Base-by-base conservation (phyloP, 2,113 vertebrate genomes). In the Dolichallabes microphthalmus region DNA sequence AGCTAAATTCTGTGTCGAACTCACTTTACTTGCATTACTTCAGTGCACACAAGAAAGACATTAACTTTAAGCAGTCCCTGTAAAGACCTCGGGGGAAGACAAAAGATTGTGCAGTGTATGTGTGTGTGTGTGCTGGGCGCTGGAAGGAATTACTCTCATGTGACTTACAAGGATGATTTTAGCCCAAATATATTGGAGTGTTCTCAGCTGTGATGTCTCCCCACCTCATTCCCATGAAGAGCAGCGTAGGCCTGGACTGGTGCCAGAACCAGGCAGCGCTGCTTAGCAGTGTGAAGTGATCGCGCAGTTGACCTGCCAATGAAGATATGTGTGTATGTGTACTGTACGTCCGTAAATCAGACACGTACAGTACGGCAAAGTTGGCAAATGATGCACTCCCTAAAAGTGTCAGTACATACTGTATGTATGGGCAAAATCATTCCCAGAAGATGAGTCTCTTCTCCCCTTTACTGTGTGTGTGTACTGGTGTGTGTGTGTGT, bases 231-330 rank as follows among this genome's bases (percentile, higher is more conserved):
- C 77, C 39, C 19, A 52, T 45, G 55, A 52, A 61, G 35, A 86
- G 66, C 19, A 63, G 57, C 17, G 17, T 80, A 32, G 66, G 55
- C 19, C n/a, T 86, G 77, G 84, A 85, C 8, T 12, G 13, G 30
- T 11, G 57, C 20, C 57, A 77, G 73, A 84, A 35, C 52, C 19
- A 82, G 30, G 52, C n/a, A 19, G 63, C 2, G 52, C 64, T 82
- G 58, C 83, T 66, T 84, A 69, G 53, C 53, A 80, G 25, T 73
- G 55, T 86, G n/a, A 81, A 73, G 19, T 80, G 84, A 86, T 64
- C 30, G 30, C 27, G 32, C 39, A 32, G 27, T 74, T 60, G 50
- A 80, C 30, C 52, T 73, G 30, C 32, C 22, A 73, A 20, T 13
- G 76, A 66, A 35, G 27, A 19, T 53, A 20, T 81, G 57, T 52